A percentile compares a stretch with the other conserved stretches of the same genome.
Evolutionary conservation across 2,888 invertebrate genomes (phyloP).

Genomic region (Anaspis maculata): DNA sequence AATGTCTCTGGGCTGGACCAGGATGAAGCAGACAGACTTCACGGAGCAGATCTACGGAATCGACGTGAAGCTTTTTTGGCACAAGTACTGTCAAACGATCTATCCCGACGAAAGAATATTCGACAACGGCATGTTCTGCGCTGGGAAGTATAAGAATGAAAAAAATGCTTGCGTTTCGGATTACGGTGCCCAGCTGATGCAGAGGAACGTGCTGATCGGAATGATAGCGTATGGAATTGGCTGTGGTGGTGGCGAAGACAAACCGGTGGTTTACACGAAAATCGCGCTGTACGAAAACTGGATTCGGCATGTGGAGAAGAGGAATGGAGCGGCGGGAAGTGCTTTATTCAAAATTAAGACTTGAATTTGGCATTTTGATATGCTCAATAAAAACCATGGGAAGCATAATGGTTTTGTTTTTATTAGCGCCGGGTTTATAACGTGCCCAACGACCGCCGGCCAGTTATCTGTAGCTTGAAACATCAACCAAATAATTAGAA

Average conservation of each 20-base stretch:
- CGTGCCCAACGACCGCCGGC: no score
- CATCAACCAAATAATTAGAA: no score
- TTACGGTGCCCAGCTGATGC: constrained; percentile 22
- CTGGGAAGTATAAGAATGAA: constrained; percentile 11
- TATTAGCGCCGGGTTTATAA: no score
- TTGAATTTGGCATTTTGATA: no score
- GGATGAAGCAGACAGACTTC: background rate
- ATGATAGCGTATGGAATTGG: constrained; percentile 19
- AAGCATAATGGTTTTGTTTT: no score
- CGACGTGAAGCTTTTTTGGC: constrained; percentile 17
- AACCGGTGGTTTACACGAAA: constrained; percentile 22
- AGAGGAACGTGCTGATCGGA: constrained; percentile 21
- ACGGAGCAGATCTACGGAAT: constrained; percentile 7
- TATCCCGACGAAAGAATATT: constrained; percentile 11
- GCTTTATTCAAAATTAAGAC: background rate
- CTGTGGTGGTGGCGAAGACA: constrained; percentile 15
- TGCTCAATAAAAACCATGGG: no score
- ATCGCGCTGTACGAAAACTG: constrained; percentile 21
- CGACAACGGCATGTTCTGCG: constrained; percentile 21
- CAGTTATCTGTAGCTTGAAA: no score
- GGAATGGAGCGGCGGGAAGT: background rate
- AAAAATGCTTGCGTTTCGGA: constrained; percentile 19
- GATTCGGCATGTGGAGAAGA: constrained; percentile 8
- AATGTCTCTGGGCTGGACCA: constrained; percentile 18
- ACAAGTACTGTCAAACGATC: constrained; percentile 14